Conservation (phyloP, 2,797 vertebrate species). For the Gymnoscopelus microlampas region DNA sequence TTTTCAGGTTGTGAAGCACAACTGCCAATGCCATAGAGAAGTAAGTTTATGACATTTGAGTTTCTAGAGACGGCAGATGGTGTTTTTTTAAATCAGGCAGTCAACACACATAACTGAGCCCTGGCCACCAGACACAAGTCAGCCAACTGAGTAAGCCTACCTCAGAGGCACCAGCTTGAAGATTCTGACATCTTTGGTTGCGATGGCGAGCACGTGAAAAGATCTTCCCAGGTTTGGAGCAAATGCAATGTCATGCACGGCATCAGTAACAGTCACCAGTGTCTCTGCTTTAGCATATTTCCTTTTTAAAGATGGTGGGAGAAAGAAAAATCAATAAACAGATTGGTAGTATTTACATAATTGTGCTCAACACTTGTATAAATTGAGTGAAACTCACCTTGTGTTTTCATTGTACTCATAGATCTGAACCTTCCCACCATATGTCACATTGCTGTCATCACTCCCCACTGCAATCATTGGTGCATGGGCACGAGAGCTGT, state of each 20-base stretch:
- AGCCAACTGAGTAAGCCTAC: conserved; percentile 63
- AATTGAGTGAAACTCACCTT: conserved; percentile 74
- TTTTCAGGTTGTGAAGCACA: too few species aligned
- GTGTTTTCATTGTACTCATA: conserved; percentile 99
- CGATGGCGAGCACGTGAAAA: conserved; percentile 95
- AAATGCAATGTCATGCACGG: conserved; percentile 96
- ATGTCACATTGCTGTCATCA: conserved; percentile 91
- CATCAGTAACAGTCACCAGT: conserved; percentile 93
- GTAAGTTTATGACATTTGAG: too few species aligned
- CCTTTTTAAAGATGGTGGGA: conserved; percentile 68
- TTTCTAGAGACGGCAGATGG: too few species aligned
- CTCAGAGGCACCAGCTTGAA: conserved; percentile 96
- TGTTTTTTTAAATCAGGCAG: too few species aligned
- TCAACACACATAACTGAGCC: too few species aligned
- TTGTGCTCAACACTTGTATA: background rate
- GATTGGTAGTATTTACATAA: background rate
- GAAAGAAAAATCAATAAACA: background rate
- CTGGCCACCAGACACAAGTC: too few species aligned
- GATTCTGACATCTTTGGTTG: conserved; percentile 97
- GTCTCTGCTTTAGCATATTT: conserved; percentile 97
- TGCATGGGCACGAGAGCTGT: conserved; percentile 92
- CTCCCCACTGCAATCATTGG: conserved; percentile 99
- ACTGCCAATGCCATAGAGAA: too few species aligned
- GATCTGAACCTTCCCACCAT: conserved; percentile 96
- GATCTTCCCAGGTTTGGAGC: conserved; percentile 97